These are phyloP conservation scores for Nymphalis io DNA, from an alignment of 1,140 invertebrate genomes.

Conservation along the genomic window DNA sequence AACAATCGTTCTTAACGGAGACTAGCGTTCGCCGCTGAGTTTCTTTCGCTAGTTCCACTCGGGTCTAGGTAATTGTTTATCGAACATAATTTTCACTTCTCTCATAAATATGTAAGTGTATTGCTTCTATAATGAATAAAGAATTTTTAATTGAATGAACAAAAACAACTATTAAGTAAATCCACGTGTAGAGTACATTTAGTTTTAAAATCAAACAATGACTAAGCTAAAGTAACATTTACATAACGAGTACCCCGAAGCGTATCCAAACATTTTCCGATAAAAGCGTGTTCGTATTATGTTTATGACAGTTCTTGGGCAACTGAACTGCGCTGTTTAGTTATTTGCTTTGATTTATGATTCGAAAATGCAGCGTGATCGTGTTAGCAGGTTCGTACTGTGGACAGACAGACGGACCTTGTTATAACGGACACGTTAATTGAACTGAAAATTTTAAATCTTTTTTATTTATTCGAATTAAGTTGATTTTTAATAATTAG, in stretches of 20 bases:
- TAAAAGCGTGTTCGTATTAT: constrained; percentile 50
- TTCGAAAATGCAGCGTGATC: constrained; percentile 32
- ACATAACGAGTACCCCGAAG: constrained; percentile 39
- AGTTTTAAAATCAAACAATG: constrained; percentile 24
- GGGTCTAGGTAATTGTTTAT: too few species aligned
- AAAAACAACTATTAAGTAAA: neutral
- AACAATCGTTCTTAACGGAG: too few species aligned
- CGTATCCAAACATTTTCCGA: constrained; percentile 52
- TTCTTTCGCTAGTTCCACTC: too few species aligned
- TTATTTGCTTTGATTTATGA: constrained; percentile 45
- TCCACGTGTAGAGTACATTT: neutral
- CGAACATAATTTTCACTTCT: too few species aligned
- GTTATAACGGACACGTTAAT: neutral
- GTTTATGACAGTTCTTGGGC: constrained; percentile 51
- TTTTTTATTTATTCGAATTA: too few species aligned
- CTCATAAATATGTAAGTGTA: too few species aligned
- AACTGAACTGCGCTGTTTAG: constrained; percentile 35
- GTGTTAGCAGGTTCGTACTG: constrained; percentile 19
- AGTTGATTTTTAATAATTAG: too few species aligned
- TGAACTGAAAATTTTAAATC: too few species aligned
- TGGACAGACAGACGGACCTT: neutral
- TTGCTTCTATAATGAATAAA: too few species aligned
- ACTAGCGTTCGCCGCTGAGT: too few species aligned
- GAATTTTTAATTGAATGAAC: neutral
- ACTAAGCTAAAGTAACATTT: constrained; percentile 44